A percentile compares a stretch with the other conserved stretches of the same genome.
These are phyloP conservation scores for Ephestia elutella DNA, from an alignment of 1,140 invertebrate genomes.

Conservation along the genomic window DNA sequence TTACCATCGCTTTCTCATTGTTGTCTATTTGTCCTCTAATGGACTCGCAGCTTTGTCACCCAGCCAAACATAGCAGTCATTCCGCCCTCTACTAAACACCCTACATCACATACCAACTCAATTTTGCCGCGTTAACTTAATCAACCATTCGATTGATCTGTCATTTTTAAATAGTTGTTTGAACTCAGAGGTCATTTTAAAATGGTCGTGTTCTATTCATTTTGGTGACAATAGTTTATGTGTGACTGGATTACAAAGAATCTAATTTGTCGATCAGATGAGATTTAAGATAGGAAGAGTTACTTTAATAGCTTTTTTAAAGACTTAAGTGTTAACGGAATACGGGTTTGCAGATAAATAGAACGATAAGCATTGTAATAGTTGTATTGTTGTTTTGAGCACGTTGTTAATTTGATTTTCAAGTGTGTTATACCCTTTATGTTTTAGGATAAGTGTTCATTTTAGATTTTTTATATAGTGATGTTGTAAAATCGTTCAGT, in stretches of 20 bases:
- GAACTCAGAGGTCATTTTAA: slow-evolving; percentile 12
- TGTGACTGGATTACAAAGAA: slow-evolving; percentile 31
- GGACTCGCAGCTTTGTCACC: slow-evolving; percentile 27
- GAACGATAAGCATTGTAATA: neutral
- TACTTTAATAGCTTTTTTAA: slow-evolving; percentile 20
- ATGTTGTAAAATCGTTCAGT: neutral
- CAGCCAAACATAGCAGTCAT: slow-evolving; percentile 11
- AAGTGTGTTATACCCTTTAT: slow-evolving; percentile 1
- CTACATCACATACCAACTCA: slow-evolving; percentile 17
- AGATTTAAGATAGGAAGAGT: slow-evolving; percentile 24
- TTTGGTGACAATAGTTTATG: slow-evolving; percentile 29
- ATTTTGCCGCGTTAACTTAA: slow-evolving; percentile 10
- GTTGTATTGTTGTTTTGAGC: neutral
- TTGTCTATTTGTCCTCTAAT: slow-evolving; percentile 40
- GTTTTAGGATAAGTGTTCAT: neutral
- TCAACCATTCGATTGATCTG: slow-evolving; percentile 24
- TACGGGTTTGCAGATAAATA: slow-evolving; percentile 1
- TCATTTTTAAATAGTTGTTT: slow-evolving; percentile 11
- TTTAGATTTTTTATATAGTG: neutral
- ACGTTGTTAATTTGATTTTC: neutral
- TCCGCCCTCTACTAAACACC: slow-evolving; percentile 15
- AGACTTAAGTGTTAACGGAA: slow-evolving; percentile 7
- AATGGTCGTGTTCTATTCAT: slow-evolving; percentile 1
- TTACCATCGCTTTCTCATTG: slow-evolving; percentile 41
- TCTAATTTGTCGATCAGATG: slow-evolving; percentile 29